These are phyloP conservation scores for Acanthoscelides obtectus DNA, from an alignment of 2,888 invertebrate species.

Conservation along the genomic window DNA sequence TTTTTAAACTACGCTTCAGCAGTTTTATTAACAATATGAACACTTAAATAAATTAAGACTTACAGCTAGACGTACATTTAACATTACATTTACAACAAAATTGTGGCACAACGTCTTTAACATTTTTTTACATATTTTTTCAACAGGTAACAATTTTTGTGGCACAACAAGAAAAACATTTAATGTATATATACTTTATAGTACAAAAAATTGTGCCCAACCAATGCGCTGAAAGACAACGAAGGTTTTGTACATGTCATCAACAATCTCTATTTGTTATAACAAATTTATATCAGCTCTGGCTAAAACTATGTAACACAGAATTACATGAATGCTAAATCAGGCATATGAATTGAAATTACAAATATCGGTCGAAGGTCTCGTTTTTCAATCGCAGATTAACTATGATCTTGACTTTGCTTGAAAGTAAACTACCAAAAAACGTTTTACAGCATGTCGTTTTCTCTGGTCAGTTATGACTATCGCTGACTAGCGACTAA, in stretches of 20 bases:
- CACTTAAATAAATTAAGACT: constrained; percentile 24
- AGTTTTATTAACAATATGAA: constrained; percentile 28
- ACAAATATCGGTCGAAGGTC: too few species aligned
- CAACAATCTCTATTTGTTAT: not conserved
- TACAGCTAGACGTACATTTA: constrained; percentile 21
- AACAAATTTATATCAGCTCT: not conserved
- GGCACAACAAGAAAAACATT: constrained; percentile 25
- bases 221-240: not conserved
- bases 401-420: too few species aligned
- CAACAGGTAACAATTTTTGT: constrained; percentile 33
- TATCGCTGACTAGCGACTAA: too few species aligned
- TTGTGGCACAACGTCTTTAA: constrained; percentile 27
- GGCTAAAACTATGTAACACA: not conserved
- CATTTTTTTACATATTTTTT: constrained; percentile 19
- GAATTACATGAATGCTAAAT: too few species aligned
- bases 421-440: too few species aligned
- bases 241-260: not conserved
- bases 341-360: too few species aligned
- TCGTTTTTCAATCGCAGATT: too few species aligned
- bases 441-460: too few species aligned
- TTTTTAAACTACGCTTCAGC: constrained; percentile 27
- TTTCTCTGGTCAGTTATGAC: too few species aligned
- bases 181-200: constrained; percentile 4
- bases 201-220: constrained; percentile 11
- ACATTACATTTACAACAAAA: constrained; percentile 30